Evolutionary conservation across 2,888 invertebrate genomes (phyloP), one percentile per base, ranked within the genome.

Genomic region (Torymus tubicola): DNA sequence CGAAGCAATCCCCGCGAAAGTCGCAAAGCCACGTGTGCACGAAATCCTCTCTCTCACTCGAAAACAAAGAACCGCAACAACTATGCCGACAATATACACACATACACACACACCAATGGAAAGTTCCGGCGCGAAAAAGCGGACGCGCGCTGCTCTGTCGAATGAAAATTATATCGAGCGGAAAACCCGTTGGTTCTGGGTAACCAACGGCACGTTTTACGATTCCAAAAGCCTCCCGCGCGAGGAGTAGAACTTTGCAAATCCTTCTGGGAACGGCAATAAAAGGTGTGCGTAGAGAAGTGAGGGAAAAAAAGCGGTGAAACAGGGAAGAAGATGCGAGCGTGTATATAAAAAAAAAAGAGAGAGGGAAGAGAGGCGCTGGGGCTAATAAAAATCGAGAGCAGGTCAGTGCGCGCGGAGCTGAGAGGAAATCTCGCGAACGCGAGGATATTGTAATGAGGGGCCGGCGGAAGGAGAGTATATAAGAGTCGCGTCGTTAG

Each of bases 81-180:
- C 42, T 42, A 42, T 42, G 21, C 8, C 42, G 8, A 42, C 10
- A 42, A 8, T 8, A 31, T 31, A 31, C 5, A 8, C 8, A 42
- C 21, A 21, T 21, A 31, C 31, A 64, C 2, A 64, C 11, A 64
- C 1, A 31, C 10, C n/a, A 67, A 69, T 60, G 24, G 58, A n/a
- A 50, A 55, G 71, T 57, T 13, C 52, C 24, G 60, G 21, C 53
- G 55, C 18, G 52, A 57, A 57, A 50, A 16, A 52, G 14, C 57
- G 68, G 70, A 50, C 58, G 58, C 16, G 42, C 42, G 12, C 11
- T 21, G 21, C 21, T 21, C 42, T n/a, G 21, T 4, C 53, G 68
- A 79, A 79, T 73, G 79, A 74, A 79, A 73, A 79, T 79, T 57
- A 79, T 74, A 74, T 79, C 73, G 69, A 79, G 79, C 73, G 69